These are phyloP conservation scores for Plemyria rubiginata DNA, from an alignment of 2,888 invertebrate species.

Conservation along the genomic window DNA sequence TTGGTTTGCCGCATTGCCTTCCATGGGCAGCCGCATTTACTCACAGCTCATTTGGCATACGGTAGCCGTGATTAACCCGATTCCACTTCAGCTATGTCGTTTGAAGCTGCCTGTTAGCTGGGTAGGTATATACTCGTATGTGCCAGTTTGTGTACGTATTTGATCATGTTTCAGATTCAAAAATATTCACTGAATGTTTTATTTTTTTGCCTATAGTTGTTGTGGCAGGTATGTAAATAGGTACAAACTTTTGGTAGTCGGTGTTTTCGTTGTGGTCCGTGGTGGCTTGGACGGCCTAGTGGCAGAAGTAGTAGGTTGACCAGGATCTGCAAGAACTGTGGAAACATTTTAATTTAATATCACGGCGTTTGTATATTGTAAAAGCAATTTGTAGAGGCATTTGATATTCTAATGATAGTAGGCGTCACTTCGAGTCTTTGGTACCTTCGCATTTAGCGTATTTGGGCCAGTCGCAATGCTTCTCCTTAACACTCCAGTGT, in stretches of 20 bases:
- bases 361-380: neutral
- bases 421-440: slow-evolving; percentile 1
- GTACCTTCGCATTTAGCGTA: slow-evolving; percentile 87
- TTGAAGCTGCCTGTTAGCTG: too few species aligned
- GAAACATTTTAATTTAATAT: neutral
- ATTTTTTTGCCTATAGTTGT: too few species aligned
- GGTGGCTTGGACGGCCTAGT: slow-evolving; percentile 62
- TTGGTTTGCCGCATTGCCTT: too few species aligned
- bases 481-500: slow-evolving; percentile 90
- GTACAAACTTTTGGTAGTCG: slow-evolving; percentile 51
- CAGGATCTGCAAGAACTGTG: slow-evolving; percentile 34
- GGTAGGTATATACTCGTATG: too few species aligned
- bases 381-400: slow-evolving; percentile 1
- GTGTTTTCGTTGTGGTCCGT: slow-evolving; percentile 51
- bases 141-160: too few species aligned
- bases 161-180: too few species aligned
- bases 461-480: slow-evolving; percentile 93
- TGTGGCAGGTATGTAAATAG: neutral
- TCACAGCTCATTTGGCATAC: too few species aligned
- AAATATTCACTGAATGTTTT: too few species aligned
- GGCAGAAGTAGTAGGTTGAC: slow-evolving; percentile 56
- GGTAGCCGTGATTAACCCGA: too few species aligned
- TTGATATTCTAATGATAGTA: slow-evolving; percentile 1
- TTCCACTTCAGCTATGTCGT: too few species aligned
- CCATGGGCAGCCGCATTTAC: too few species aligned